Evolutionary conservation across 2,113 vertebrate species (phyloP).

Genomic region (Acrocephalus arundinaceus): DNA sequence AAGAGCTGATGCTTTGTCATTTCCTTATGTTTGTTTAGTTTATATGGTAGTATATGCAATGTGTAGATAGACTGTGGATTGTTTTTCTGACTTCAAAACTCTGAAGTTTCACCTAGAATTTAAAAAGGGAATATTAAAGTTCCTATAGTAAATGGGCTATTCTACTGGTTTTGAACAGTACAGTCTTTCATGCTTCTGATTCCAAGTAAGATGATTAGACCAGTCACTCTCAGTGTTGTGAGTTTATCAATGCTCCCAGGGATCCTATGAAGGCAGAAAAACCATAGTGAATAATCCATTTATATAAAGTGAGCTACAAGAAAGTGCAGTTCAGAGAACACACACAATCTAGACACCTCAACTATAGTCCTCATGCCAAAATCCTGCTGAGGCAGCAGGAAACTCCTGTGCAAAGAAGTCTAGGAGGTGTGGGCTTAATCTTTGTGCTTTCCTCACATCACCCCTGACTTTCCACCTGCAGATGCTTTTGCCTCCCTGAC

Average conservation of each 20-base stretch:
- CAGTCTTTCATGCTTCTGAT: neutral
- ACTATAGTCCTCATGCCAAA: neutral
- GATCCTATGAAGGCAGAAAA: neutral
- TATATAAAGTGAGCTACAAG: neutral
- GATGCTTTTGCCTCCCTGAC: neutral
- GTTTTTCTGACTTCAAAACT: conserved; percentile 44
- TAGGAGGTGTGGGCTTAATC: neutral
- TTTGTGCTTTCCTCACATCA: neutral
- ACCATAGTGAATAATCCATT: neutral
- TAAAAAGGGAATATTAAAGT: neutral
- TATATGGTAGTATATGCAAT: neutral
- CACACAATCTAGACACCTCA: neutral
- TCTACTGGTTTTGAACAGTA: neutral
- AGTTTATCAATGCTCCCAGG: neutral
- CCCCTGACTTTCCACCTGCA: neutral
- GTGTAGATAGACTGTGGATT: conserved; percentile 38
- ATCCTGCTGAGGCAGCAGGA: neutral
- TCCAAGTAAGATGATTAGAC: neutral
- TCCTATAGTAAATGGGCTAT: neutral
- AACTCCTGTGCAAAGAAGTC: neutral
- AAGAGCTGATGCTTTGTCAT: conserved; percentile 55
- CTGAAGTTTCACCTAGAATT: conserved; percentile 13
- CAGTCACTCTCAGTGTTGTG: neutral
- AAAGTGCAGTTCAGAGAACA: neutral
- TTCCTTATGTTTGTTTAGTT: conserved; percentile 64